Conservation (phyloP, 2,797 vertebrate species). For the Ataeniobius toweri region DNA sequence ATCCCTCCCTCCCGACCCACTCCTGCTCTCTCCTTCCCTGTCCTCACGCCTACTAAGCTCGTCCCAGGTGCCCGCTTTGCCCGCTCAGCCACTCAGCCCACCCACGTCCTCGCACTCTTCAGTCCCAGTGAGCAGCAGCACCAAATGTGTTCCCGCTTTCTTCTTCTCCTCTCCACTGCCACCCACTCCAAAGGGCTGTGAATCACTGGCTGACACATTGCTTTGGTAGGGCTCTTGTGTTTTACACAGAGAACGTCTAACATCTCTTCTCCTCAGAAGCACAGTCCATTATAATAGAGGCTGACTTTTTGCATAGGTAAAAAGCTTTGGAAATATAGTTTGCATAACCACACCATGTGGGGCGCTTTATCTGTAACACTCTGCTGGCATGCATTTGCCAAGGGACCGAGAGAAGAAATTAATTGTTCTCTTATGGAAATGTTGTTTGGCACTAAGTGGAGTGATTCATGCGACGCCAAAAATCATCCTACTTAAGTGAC, state of each 20-base stretch:
- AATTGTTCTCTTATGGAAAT: constrained; percentile 71
- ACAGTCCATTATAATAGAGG: constrained; percentile 32
- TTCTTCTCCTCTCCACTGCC: constrained; percentile 69
- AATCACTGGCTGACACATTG: constrained; percentile 73
- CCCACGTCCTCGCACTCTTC: constrained; percentile 77
- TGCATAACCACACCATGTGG: constrained; percentile 3
- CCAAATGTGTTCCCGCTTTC: constrained; percentile 60
- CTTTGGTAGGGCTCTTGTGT: constrained; percentile 56
- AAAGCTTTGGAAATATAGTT: constrained; percentile 30
- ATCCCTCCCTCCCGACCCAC: constrained; percentile 28
- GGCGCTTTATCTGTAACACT: constrained; percentile 16
- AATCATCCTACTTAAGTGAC: constrained; percentile 62
- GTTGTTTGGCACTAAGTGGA: constrained; percentile 67
- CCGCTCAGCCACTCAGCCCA: constrained; percentile 73
- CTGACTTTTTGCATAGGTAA: constrained; percentile 40
- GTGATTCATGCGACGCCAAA: constrained; percentile 62
- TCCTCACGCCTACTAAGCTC: constrained; percentile 68
- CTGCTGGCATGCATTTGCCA: constrained; percentile 23
- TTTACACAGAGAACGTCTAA: constrained; percentile 50
- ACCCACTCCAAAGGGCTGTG: constrained; percentile 77
- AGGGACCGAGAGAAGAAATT: constrained; percentile 56
- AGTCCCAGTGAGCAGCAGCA: constrained; percentile 59
- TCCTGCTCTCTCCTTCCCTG: constrained; percentile 13
- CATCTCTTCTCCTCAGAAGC: constrained; percentile 36
- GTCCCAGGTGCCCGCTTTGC: constrained; percentile 78